phyloP scores from a whole-genome alignment of 2,888 invertebrate genomes.

The Xylophagus ater region DNA sequence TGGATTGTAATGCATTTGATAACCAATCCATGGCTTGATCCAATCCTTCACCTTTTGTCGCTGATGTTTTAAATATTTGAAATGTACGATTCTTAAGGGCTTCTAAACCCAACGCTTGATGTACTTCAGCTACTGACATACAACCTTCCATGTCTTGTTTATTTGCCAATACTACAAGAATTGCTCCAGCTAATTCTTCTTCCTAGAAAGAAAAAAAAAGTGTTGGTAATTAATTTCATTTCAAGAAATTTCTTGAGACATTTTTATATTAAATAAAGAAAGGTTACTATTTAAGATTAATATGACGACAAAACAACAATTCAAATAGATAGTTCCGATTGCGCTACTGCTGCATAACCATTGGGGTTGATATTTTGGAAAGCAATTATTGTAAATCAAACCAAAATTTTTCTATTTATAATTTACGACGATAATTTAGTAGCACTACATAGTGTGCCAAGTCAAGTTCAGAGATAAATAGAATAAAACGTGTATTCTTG shows the following conservation, averaged over 20 bases:
- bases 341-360: too few species aligned
- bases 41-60: conserved; percentile 93
- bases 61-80: conserved; percentile 94
- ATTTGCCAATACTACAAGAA: conserved; percentile 93
- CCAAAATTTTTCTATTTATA: too few species aligned
- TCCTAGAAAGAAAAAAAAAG: conserved; percentile 49
- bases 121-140: conserved; percentile 92
- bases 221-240: conserved; percentile 5
- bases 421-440: too few species aligned
- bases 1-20: conserved; percentile 77
- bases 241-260: too few species aligned
- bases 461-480: too few species aligned
- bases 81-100: conserved; percentile 94
- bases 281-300: conserved; percentile 2
- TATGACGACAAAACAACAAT: too few species aligned
- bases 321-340: too few species aligned
- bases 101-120: conserved; percentile 89
- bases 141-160: conserved; percentile 99
- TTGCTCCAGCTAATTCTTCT: conserved; percentile 91
- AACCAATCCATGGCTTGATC: conserved; percentile 99
- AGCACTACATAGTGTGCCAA: too few species aligned
- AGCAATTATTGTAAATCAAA: too few species aligned
- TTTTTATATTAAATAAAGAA: not conserved
- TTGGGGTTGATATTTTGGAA: too few species aligned
- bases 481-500: too few species aligned